Base-by-base conservation (phyloP, 2,797 vertebrate genomes). In the Acrossocheilus fasciatus region DNA sequence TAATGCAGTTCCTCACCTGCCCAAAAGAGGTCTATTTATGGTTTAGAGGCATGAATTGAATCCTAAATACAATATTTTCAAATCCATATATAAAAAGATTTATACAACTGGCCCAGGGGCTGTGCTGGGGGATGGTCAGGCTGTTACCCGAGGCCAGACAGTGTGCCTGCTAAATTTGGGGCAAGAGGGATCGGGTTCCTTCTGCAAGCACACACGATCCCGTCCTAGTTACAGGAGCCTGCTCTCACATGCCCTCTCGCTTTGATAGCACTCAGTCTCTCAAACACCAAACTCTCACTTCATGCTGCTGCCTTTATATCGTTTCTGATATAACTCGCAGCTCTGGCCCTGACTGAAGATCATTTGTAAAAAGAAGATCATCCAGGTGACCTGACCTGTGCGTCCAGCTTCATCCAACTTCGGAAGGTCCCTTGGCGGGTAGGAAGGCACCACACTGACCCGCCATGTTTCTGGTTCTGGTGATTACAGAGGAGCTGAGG, bases 401-500 rank as follows among this genome's bases (percentile, higher is more conserved):
- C 45, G 0, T 62, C 72, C n/a, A 72, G 66, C 70, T 74, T 85
- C n/a, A 52, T 82, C 18, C 84, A 17, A 82, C 82, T 70, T 70
- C n/a, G 18, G 59, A 64, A 64, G 85, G 41, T 81, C 82, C 62
- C 47, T 68, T 34, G 84, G 87, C 86, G 86, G 86, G 86, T 84
- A 74, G 87, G 84, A 57, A 85, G 89, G 89, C 80, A 10, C 81
- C 57, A 59, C 87, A 91, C 91, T 91, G 90, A 92, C 89, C 93
- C 86, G 89, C 93, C 7, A 99, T 99, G 98, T 99, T 99, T 95
- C 96, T 99, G 90, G 96, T 98, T 93, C 96, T 99, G 83, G 86
- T 97, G 96, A 98, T 99, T 91, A 98, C 98, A 1, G 95, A 97
- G 69, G 98, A 99, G 92, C 95, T 99, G 92, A 97, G 96, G 95